phyloP scores from a whole-genome alignment of 2,888 invertebrate species.

The Parnassius smintheus region DNA sequence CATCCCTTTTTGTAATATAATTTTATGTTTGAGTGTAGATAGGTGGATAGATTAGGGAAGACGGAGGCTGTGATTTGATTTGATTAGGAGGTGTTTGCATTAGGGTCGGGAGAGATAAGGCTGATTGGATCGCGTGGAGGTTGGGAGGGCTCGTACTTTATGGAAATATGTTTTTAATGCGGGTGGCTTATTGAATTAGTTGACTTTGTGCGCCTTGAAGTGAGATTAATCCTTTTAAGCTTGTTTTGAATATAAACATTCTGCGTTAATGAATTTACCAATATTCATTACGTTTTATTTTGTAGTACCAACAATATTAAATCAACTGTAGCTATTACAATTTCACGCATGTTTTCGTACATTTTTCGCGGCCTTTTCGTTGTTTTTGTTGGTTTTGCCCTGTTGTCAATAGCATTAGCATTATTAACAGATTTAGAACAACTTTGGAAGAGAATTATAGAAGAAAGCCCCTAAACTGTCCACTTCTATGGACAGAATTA shows the following conservation, averaged over 20 bases:
- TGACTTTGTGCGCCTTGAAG: constrained; percentile 64
- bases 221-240: constrained; percentile 63
- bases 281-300: too few species aligned
- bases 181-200: constrained; percentile 78
- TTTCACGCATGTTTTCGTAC: too few species aligned
- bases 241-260: constrained; percentile 51
- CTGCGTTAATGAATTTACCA: background rate
- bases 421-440: constrained; percentile 17
- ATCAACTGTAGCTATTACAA: too few species aligned
- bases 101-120: constrained; percentile 73
- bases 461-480: constrained; percentile 43
- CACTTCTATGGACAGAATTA: constrained; percentile 62
- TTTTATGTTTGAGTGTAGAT: constrained; percentile 78
- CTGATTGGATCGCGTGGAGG: constrained; percentile 72
- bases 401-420: constrained; percentile 13
- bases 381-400: background rate
- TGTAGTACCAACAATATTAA: too few species aligned
- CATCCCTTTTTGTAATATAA: constrained; percentile 79
- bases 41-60: constrained; percentile 79
- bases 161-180: constrained; percentile 81
- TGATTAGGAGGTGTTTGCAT: constrained; percentile 79
- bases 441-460: constrained; percentile 25
- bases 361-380: too few species aligned
- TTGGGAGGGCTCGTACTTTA: constrained; percentile 52
- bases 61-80: constrained; percentile 81